Conservation (phyloP, 2,888 invertebrate genomes). For the Polyommatus iphigenia region DNA sequence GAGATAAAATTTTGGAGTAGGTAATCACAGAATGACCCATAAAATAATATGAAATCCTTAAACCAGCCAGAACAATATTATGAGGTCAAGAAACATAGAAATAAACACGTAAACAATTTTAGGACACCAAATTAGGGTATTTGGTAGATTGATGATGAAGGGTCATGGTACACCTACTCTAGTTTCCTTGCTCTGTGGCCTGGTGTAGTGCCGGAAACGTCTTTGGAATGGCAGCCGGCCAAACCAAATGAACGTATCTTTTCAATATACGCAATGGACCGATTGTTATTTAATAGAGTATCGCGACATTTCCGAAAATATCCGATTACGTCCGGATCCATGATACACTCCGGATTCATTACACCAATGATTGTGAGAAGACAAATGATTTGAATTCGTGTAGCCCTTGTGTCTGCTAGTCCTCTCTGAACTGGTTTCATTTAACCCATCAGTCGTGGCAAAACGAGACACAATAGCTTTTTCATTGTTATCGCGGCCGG, state of each 20-base stretch:
- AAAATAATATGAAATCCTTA: background rate
- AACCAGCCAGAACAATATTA: background rate
- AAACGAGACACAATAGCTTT: too few species aligned
- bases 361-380: conserved; percentile 57
- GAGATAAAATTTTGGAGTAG: background rate
- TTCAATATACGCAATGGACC: conserved; percentile 47
- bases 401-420: conserved; percentile 27
- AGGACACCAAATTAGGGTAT: background rate
- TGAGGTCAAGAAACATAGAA: background rate
- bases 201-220: conserved; percentile 59
- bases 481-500: too few species aligned
- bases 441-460: too few species aligned
- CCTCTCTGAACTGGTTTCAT: background rate
- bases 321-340: conserved; percentile 38
- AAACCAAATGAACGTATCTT: conserved; percentile 61
- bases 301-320: conserved; percentile 37
- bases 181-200: conserved; percentile 14
- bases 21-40: background rate
- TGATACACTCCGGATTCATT: conserved; percentile 6
- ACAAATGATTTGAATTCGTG: conserved; percentile 31
- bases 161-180: background rate
- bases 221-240: conserved; percentile 68
- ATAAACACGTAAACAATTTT: background rate
- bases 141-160: background rate
- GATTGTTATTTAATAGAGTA: conserved; percentile 25